phyloP scores from a whole-genome alignment of 2,888 invertebrate species.

The Hemicrepidius hirtus region DNA sequence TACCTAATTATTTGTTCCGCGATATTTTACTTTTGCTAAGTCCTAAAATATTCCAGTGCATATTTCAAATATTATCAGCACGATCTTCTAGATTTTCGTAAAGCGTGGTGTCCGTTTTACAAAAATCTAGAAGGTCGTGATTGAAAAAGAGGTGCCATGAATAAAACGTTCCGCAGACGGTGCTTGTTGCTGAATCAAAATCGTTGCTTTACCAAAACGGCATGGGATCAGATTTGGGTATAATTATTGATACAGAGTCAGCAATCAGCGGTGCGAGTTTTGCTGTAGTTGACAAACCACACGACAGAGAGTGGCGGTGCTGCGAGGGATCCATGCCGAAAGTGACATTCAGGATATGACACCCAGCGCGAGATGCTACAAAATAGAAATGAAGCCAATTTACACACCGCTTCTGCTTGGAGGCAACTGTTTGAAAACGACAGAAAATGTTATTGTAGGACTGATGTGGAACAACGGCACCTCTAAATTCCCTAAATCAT shows the following conservation, averaged over 20 bases:
- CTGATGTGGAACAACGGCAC: constrained; percentile 35
- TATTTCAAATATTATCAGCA: too few relatives aligned
- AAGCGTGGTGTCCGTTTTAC: too few relatives aligned
- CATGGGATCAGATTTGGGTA: constrained; percentile 38
- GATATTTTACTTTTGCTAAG: too few relatives aligned
- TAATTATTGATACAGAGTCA: constrained; percentile 57
- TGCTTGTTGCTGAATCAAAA: background rate
- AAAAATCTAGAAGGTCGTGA: too few relatives aligned
- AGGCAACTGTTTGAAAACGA: constrained; percentile 53
- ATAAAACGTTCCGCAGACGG: background rate
- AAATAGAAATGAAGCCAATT: constrained; percentile 58
- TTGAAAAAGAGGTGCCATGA: too few relatives aligned
- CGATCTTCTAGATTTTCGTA: too few relatives aligned
- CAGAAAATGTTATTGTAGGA: constrained; percentile 51
- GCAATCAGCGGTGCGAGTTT: constrained; percentile 55
- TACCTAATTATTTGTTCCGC: too few relatives aligned
- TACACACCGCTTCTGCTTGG: constrained; percentile 46
- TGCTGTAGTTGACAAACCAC: constrained; percentile 59
- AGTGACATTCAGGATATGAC: constrained; percentile 55
- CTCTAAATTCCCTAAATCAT: constrained; percentile 40
- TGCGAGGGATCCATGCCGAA: constrained; percentile 53
- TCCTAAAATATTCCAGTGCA: too few relatives aligned
- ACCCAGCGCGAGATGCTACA: constrained; percentile 51
- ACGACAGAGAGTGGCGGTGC: constrained; percentile 52
- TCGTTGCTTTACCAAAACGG: background rate